A percentile compares a stretch with the other conserved stretches of the same genome.
phyloP scores from a whole-genome alignment of 1,140 invertebrate species.

The Pseudomyrmex pallidus region DNA sequence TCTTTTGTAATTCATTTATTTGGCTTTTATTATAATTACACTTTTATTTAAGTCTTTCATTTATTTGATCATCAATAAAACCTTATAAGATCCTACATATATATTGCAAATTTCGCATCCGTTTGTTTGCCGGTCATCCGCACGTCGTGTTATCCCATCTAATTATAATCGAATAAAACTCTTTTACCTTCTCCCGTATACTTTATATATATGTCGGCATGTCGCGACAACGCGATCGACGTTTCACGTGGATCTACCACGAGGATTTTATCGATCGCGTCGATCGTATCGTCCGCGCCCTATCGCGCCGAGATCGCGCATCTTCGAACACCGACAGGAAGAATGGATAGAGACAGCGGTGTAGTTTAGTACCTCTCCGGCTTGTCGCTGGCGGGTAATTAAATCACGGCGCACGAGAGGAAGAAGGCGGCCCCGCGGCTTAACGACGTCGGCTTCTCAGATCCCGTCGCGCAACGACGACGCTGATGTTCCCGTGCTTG shows the following conservation, averaged over 20 bases:
- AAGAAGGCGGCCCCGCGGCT: conserved; percentile 6
- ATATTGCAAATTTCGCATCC: no score
- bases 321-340: conserved; percentile 49
- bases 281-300: conserved; percentile 73
- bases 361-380: conserved; percentile 51
- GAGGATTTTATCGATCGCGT: conserved; percentile 65
- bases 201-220: conserved; percentile 8
- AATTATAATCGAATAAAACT: conserved; percentile 78
- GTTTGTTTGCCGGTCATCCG: conserved; percentile 34
- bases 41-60: no score
- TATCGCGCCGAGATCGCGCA: conserved; percentile 69
- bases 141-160: conserved; percentile 59
- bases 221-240: conserved; percentile 63
- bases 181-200: conserved; percentile 15
- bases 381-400: conserved; percentile 70
- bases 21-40: no score
- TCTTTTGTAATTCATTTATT: no score
- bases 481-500: conserved; percentile 35
- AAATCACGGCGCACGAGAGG: conserved; percentile 70
- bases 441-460: conserved; percentile 53
- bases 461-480: conserved; percentile 40
- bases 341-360: conserved; percentile 58
- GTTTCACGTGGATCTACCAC: conserved; percentile 55
- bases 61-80: no score
- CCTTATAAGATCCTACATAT: no score